Conservation (phyloP, 2,888 invertebrate genomes). For the Heliconius ismenius region DNA sequence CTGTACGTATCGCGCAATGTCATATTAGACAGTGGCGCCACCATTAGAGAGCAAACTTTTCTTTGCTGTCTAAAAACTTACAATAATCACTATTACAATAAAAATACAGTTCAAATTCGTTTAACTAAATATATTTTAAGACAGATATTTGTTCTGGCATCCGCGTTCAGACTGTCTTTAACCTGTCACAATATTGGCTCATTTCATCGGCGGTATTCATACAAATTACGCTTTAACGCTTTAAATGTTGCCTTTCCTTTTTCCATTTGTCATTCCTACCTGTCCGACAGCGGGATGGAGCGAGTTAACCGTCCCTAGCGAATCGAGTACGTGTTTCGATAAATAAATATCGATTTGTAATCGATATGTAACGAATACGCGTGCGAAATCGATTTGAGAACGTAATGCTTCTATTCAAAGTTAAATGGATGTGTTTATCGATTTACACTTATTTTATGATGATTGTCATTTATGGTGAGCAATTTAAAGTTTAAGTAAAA, state of each 20-base stretch:
- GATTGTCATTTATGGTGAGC: constrained; percentile 16
- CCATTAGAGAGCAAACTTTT: constrained; percentile 53
- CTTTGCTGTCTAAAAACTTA: constrained; percentile 37
- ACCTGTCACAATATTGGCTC: constrained; percentile 64
- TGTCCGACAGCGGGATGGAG: constrained; percentile 71
- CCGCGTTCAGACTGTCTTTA: constrained; percentile 64
- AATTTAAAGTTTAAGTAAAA: too few relatives aligned
- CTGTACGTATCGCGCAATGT: constrained; percentile 56
- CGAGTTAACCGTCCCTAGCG: constrained; percentile 66
- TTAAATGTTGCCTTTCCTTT: constrained; percentile 73
- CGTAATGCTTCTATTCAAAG: constrained; percentile 42
- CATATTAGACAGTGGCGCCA: constrained; percentile 67
- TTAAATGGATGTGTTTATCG: constrained; percentile 38
- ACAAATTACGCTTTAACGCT: constrained; percentile 70
- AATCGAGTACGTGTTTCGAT: constrained; percentile 64
- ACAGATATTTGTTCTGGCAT: constrained; percentile 49
- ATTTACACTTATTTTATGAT: constrained; percentile 38
- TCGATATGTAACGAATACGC: constrained; percentile 53
- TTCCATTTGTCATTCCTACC: constrained; percentile 72
- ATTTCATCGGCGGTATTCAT: constrained; percentile 65
- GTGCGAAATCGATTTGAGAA: constrained; percentile 45
- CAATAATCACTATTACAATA: background rate
- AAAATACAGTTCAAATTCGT: constrained; percentile 19
- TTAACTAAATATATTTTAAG: constrained; percentile 12
- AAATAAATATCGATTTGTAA: constrained; percentile 47